These are phyloP conservation scores for Phalacrocorax pelagicus DNA, from an alignment of 2,113 vertebrate genomes.

Conservation along the genomic window DNA sequence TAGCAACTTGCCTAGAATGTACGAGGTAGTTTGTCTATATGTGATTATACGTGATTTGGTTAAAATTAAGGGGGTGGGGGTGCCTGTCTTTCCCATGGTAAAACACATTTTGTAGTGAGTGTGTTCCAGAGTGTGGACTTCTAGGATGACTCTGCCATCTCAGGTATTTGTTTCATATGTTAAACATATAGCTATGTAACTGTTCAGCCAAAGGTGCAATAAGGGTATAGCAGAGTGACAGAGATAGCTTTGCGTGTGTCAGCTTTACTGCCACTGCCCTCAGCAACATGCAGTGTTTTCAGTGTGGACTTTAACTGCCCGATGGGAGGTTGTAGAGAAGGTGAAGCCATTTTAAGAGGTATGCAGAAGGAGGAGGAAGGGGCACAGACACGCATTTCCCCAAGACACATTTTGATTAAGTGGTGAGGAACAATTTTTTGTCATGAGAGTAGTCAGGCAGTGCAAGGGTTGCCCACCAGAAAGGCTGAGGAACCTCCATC, in stretches of 20 bases:
- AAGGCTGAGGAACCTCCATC: background rate
- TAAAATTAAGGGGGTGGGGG: rapidly evolving
- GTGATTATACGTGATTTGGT: background rate
- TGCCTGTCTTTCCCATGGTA: background rate
- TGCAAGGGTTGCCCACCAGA: background rate
- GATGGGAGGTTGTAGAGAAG: background rate
- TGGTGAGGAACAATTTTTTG: background rate
- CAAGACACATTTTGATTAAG: background rate
- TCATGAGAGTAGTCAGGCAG: background rate
- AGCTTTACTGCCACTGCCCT: background rate
- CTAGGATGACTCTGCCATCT: background rate
- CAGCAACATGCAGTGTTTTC: rapidly evolving
- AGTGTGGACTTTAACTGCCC: background rate
- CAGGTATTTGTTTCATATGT: background rate
- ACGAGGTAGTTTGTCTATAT: rapidly evolving
- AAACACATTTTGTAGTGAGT: background rate
- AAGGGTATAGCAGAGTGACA: background rate
- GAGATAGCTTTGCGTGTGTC: rapidly evolving
- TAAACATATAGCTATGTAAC: rapidly evolving
- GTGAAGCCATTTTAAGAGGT: background rate
- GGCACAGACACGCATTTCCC: background rate
- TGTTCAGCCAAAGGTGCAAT: background rate
- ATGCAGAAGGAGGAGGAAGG: background rate
- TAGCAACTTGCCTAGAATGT: background rate
- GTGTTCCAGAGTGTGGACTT: background rate